Base-by-base conservation (phyloP, 2,797 vertebrate species). In the Molossus molossus region DNA sequence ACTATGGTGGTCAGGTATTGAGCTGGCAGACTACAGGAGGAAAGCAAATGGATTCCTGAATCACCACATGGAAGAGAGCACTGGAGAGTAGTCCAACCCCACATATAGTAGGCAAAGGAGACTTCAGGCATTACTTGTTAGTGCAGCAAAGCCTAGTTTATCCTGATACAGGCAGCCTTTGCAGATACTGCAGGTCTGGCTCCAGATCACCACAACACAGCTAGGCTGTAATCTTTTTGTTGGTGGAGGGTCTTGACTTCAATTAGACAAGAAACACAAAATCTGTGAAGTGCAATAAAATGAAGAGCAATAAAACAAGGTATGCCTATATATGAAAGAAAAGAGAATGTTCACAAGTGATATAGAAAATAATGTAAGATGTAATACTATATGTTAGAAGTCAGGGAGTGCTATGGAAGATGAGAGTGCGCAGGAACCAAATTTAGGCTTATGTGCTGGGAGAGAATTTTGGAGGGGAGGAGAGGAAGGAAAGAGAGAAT, bases 91-190 rank as follows among this genome's bases (percentile, higher is more conserved):
- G 84, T 6, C 65, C 67, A 70, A 13, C 58, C 14, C 17, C 8
- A 58, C 5, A 50, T 2, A 37, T 33, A 58, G 57, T 23, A 83
- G 87, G 90, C 7, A 67, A 84, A 73, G 50, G 45, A 94, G 45
- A 75, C 57, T 79, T 86, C 37, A 77, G 62, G 14, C 12, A 88
- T 87, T 72, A 77, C 48, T 79, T 83, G n/a, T 88, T 95, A 67
- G 15, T 5, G 5, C 11, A 91, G 27, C 73, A 94, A 95, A 91
- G 40, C 33, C 37, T 85, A 53, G 27, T 60, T 84, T 58, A 50
- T 83, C 45, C 72, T 94, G 65, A 80, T 75, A 48, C 13, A 48
- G 57, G 58, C 25, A 29, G 20, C 62, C 79, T 40, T 64, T 81
- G 58, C 37, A 29, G 37, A 48, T 81, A 48, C 17, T 81, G 58